phyloP scores from a whole-genome alignment of 1,140 invertebrate genomes.

The Ips nitidus region DNA sequence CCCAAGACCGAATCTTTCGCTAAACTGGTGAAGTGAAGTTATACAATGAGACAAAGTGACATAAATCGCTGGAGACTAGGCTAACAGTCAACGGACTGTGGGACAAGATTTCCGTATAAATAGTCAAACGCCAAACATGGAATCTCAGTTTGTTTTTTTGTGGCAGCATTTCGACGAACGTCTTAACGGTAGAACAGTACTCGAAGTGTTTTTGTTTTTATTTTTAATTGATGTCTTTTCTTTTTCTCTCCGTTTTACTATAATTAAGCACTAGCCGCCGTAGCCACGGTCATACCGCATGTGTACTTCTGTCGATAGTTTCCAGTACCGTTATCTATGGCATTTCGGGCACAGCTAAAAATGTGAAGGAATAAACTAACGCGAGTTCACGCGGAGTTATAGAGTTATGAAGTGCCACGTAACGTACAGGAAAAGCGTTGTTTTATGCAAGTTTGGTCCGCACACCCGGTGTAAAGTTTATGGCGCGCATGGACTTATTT shows the following conservation, averaged over 20 bases:
- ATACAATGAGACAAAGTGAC: background rate
- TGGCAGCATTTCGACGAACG: slow-evolving; percentile 4
- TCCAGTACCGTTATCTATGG: background rate
- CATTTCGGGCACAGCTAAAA: background rate
- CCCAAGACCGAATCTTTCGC: too few species aligned
- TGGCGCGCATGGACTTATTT: slow-evolving; percentile 49
- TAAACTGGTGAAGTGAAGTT: too few species aligned
- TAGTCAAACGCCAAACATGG: slow-evolving; percentile 4
- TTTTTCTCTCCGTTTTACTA: background rate
- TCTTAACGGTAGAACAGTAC: background rate
- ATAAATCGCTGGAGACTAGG: slow-evolving; percentile 18
- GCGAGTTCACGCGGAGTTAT: slow-evolving; percentile 26
- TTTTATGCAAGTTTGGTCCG: slow-evolving; percentile 44
- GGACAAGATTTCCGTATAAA: slow-evolving; percentile 18
- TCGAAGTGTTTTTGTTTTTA: background rate
- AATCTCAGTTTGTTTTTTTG: slow-evolving; percentile 10
- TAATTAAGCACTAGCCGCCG: background rate
- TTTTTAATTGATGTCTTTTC: slow-evolving; percentile 1
- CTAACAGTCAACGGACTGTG: slow-evolving; percentile 13
- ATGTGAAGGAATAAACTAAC: slow-evolving; percentile 12
- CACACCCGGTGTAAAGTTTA: slow-evolving; percentile 40
- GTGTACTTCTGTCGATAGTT: background rate
- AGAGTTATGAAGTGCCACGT: slow-evolving; percentile 33
- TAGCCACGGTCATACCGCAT: background rate
- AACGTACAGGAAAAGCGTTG: slow-evolving; percentile 41